Percentiles rank a stretch among this genome's conserved stretches.
These are phyloP conservation scores for Astreopora myriophthalma DNA, from an alignment of 64 coral and sea anemone genomes.

Conservation along the genomic window DNA sequence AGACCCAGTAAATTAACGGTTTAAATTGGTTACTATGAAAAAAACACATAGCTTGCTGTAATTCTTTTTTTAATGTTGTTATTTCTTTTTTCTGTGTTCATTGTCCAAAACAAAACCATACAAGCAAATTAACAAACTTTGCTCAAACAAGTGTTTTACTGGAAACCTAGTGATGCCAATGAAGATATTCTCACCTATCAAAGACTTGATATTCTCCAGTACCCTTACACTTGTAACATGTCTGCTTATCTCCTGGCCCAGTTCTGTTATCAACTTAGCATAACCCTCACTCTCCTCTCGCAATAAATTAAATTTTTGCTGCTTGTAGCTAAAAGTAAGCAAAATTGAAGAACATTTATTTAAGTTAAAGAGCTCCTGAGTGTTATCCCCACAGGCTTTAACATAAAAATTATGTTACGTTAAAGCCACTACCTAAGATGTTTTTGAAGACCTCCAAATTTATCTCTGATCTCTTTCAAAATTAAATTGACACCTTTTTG, in stretches of 20 bases:
- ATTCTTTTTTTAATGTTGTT: too few relatives aligned
- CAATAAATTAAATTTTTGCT: slow-evolving; percentile 95
- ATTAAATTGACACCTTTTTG: background rate
- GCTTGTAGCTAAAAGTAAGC: slow-evolving; percentile 80
- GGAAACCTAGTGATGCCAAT: too few relatives aligned
- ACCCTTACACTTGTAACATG: slow-evolving; percentile 74
- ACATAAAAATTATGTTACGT: too few relatives aligned
- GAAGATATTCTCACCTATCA: slow-evolving; percentile 95
- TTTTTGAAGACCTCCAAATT: background rate
- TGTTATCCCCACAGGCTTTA: too few relatives aligned
- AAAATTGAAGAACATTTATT: background rate
- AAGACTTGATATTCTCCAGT: slow-evolving; percentile 96
- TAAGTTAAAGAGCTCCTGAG: too few relatives aligned
- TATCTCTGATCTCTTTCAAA: background rate
- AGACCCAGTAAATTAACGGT: background rate
- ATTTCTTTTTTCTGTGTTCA: background rate
- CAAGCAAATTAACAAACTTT: too few relatives aligned
- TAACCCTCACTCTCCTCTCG: slow-evolving; percentile 98
- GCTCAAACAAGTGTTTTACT: too few relatives aligned
- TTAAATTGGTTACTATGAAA: background rate
- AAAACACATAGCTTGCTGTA: too few relatives aligned
- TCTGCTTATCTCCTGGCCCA: slow-evolving; percentile 81
- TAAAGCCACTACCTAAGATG: too few relatives aligned
- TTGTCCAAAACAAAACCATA: background rate
- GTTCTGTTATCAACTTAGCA: slow-evolving; percentile 87